Percentiles rank a stretch among this genome's conserved stretches.
phyloP scores from a whole-genome alignment of 1,140 invertebrate genomes.

The Camponotus floridanus region DNA sequence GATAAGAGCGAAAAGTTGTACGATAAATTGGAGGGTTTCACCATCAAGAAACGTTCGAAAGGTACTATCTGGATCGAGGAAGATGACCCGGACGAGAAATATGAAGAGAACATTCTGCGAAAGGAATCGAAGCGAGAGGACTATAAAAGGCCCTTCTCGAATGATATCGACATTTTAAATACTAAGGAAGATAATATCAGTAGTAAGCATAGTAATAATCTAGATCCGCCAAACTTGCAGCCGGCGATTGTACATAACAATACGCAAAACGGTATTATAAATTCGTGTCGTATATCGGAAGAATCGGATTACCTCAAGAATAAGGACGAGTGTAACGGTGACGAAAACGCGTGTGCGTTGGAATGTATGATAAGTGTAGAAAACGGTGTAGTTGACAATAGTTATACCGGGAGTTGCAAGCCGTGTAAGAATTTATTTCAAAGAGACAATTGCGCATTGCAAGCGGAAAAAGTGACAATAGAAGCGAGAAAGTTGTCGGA shows the following conservation, averaged over 20 bases:
- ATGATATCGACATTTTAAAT: conserved; percentile 46
- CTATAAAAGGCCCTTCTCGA: conserved; percentile 60
- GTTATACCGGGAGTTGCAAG: conserved; percentile 32
- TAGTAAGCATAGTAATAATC: conserved; percentile 46
- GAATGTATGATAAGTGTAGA: conserved; percentile 39
- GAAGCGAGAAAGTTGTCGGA: conserved; percentile 52
- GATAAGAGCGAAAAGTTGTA: conserved; percentile 82
- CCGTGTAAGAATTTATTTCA: conserved; percentile 27
- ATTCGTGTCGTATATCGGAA: conserved; percentile 14
- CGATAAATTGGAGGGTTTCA: conserved; percentile 83
- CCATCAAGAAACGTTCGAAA: conserved; percentile 84
- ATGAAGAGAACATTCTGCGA: conserved; percentile 66
- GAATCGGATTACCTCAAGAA: conserved; percentile 26
- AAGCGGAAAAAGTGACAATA: background rate
- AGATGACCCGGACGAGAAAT: conserved; percentile 78
- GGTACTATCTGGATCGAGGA: conserved; percentile 85
- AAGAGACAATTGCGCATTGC: conserved; percentile 44
- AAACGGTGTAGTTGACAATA: conserved; percentile 36
- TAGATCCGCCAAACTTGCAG: conserved; percentile 37
- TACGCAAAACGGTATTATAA: conserved; percentile 45
- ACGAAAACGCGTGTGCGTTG: conserved; percentile 19
- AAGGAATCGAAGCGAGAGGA: conserved; percentile 68
- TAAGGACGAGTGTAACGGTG: conserved; percentile 52
- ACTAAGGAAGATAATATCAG: conserved; percentile 35
- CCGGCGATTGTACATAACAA: conserved; percentile 47